Evolutionary conservation across 2,888 invertebrate species (phyloP).

Genomic region (Abrostola triplasia): DNA sequence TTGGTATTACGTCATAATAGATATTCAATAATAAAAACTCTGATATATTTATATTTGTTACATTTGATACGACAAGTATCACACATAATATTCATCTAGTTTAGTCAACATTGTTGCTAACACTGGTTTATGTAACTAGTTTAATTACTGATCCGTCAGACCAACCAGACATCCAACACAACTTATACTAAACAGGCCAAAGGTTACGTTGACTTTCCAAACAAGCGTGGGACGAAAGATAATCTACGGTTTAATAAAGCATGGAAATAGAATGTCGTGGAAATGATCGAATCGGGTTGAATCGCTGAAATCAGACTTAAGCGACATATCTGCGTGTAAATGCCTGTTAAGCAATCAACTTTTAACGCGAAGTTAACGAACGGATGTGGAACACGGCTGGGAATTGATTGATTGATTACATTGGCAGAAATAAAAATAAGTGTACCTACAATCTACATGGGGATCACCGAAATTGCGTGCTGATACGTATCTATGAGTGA

Average conservation of each 20-base stretch:
- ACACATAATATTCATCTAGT: no score
- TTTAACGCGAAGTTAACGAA: conserved; percentile 46
- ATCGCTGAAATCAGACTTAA: conserved; percentile 15
- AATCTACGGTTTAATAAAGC: conserved; percentile 16
- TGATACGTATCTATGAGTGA: no score
- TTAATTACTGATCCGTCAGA: conserved; percentile 4
- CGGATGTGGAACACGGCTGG: conserved; percentile 31
- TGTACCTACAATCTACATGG: conserved; percentile 9
- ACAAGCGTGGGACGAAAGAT: conserved; percentile 5
- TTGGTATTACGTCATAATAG: no score
- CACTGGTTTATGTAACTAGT: conserved; percentile 5
- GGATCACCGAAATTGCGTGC: conserved; percentile 14
- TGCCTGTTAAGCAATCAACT: conserved; percentile 36
- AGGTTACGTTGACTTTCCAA: conserved; percentile 8
- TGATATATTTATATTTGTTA: no score
- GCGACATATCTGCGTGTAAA: conserved; percentile 12
- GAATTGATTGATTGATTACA: conserved; percentile 50
- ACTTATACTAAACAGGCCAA: neutral
- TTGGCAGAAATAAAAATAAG: conserved; percentile 49
- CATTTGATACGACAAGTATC: no score
- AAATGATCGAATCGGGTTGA: conserved; percentile 23
- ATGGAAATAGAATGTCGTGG: conserved; percentile 31
- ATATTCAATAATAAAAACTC: no score
- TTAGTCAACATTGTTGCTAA: neutral
- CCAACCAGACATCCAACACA: neutral